A percentile compares a stretch with the other conserved stretches of the same genome.
phyloP scores from a whole-genome alignment of 1,140 invertebrate species.

The Bombus vancouverensis region DNA sequence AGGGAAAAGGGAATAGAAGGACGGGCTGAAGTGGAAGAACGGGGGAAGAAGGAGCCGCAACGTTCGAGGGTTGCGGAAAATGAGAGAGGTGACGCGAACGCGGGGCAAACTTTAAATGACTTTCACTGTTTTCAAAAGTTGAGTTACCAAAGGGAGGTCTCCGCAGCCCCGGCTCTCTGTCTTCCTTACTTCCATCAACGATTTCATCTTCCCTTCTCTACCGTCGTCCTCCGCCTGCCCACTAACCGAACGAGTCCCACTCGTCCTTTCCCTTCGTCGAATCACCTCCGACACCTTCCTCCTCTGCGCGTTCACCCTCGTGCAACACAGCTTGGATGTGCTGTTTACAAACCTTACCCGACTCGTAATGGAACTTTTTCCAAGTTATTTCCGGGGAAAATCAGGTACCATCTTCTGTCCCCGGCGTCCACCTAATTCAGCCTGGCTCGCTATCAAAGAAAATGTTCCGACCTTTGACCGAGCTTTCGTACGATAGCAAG shows the following conservation, averaged over 20 bases:
- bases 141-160: conserved; percentile 71
- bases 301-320: conserved; percentile 25
- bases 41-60: conserved; percentile 44
- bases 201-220: neutral
- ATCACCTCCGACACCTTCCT: conserved; percentile 64
- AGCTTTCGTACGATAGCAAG: neutral
- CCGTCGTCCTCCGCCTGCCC: neutral
- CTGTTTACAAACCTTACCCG: conserved; percentile 73
- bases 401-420: conserved; percentile 18
- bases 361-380: conserved; percentile 72
- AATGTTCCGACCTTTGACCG: neutral
- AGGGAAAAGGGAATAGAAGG: conserved; percentile 9
- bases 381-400: conserved; percentile 62
- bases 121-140: conserved; percentile 80
- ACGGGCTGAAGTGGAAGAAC: conserved; percentile 49
- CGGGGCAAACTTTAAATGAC: conserved; percentile 78
- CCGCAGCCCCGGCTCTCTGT: conserved; percentile 32
- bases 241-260: conserved; percentile 41
- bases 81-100: conserved; percentile 70
- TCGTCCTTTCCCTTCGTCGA: conserved; percentile 60
- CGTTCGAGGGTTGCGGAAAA: conserved; percentile 67
- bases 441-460: conserved; percentile 20
- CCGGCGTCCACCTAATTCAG: neutral
- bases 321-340: conserved; percentile 50
- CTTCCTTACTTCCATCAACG: conserved; percentile 28